Evolutionary conservation across 2,797 vertebrate species (phyloP).

Genomic region (Liasis olivaceus): DNA sequence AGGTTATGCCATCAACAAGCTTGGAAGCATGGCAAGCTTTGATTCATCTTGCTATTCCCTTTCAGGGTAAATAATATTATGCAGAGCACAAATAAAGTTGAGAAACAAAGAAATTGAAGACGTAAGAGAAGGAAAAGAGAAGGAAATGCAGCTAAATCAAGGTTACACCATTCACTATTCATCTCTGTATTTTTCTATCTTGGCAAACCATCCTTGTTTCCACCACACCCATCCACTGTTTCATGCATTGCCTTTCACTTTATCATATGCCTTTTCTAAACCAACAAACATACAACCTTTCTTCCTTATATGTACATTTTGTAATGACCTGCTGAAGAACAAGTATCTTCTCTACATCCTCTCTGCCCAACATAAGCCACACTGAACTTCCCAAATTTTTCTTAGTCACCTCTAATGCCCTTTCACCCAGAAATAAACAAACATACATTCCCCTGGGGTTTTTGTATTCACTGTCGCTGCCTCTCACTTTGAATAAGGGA

Average conservation of each 20-base stretch:
- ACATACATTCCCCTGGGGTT: neutral
- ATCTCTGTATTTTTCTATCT: neutral
- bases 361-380: neutral
- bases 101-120: neutral
- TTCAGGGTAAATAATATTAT: neutral
- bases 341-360: neutral
- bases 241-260: neutral
- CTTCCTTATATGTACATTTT: neutral
- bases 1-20: neutral
- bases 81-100: neutral
- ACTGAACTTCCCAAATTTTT: neutral
- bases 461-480: neutral
- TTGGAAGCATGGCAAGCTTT: neutral
- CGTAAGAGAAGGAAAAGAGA: neutral
- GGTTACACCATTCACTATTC: neutral
- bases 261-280: neutral
- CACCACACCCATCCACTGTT: neutral
- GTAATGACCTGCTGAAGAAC: neutral
- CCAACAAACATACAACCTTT: neutral
- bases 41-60: neutral
- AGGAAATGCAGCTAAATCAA: neutral
- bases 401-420: neutral
- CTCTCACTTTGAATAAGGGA: neutral
- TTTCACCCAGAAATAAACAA: neutral
- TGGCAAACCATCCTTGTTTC: neutral